A percentile compares a stretch with the other conserved stretches of the same genome.
phyloP scores from a whole-genome alignment of 1,140 invertebrate genomes.

The Sitophilus oryzae region DNA sequence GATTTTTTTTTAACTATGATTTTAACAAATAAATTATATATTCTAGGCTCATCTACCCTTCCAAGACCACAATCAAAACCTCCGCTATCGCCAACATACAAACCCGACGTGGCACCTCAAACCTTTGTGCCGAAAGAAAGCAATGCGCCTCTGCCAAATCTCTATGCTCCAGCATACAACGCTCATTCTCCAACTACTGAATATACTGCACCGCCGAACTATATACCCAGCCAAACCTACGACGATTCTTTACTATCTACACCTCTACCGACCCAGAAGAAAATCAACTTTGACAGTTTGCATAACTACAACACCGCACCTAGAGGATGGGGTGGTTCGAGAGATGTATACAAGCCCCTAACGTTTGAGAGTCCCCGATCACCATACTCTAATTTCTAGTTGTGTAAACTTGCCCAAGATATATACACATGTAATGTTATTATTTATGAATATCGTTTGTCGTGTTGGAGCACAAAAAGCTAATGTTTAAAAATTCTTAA shows the following conservation, averaged over 20 bases:
- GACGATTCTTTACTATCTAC: constrained; percentile 13
- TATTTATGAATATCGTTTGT: too few species aligned
- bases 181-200: constrained; percentile 8
- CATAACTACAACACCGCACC: constrained; percentile 75
- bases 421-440: too few species aligned
- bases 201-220: constrained; percentile 17
- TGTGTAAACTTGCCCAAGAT: too few species aligned
- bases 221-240: constrained; percentile 11
- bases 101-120: constrained; percentile 36
- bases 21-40: too few species aligned
- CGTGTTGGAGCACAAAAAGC: too few species aligned
- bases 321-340: constrained; percentile 66
- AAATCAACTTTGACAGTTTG: constrained; percentile 29
- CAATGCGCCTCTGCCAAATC: constrained; percentile 44
- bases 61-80: constrained; percentile 50
- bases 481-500: too few species aligned
- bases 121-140: constrained; percentile 47
- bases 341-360: constrained; percentile 61
- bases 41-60: constrained; percentile 50
- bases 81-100: constrained; percentile 47
- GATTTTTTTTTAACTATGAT: too few species aligned
- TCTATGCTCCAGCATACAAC: constrained; percentile 43
- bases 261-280: constrained; percentile 25
- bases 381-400: constrained; percentile 61
- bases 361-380: constrained; percentile 53